Base-by-base conservation (phyloP, 2,888 invertebrate genomes). In the Epirrhoe alternata region DNA sequence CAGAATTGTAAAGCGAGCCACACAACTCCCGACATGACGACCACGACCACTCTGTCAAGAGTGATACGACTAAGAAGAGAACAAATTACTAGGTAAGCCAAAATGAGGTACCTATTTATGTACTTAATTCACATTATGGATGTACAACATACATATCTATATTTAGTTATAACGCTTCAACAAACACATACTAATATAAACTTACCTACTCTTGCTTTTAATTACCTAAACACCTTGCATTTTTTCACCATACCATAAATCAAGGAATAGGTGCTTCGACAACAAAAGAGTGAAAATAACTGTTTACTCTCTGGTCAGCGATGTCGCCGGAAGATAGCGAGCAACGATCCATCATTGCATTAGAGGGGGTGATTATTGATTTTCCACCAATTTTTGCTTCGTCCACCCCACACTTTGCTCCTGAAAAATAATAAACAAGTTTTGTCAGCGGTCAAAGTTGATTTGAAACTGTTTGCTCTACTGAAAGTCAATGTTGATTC, bases 311-410 rank as follows among this genome's bases (percentile, higher is more conserved):
- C 64, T 77, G 82, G 83, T 79, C 83, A 84, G 81, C 80, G 88
- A 91, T 89, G 89, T 87, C 87, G 81, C 82, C 75, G 75, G 74
- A 79, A 88, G 91, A 90, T 90, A 91, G 86, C 84, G 83, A 69
- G 69, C 71, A 71, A 73, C 85, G 79, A 90, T 91, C 89, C 87
- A 89, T 91, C 91, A 91, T 84, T 86, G 86, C 82, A 88, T 88
- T 89, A 88, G 82, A 81, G 87, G 88, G 89, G 87, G 81, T 69
- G 79, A 79, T 80, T 88, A 90, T 90, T 87, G 90, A 90, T 90
- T 90, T 88, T 85, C 61, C 74, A 81, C 79, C 80, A 82, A 82
- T 82, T 83, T 84, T 83, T 77, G 73, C 78, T 72, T 65, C 47
- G 75, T 61, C 54, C 58, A 56, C 61, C 68, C 66, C 24, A 56